A percentile compares a stretch with the other conserved stretches of the same genome.
These are phyloP conservation scores for Dorcus parallelipipedus DNA, from an alignment of 2,888 invertebrate genomes.

Conservation along the genomic window DNA sequence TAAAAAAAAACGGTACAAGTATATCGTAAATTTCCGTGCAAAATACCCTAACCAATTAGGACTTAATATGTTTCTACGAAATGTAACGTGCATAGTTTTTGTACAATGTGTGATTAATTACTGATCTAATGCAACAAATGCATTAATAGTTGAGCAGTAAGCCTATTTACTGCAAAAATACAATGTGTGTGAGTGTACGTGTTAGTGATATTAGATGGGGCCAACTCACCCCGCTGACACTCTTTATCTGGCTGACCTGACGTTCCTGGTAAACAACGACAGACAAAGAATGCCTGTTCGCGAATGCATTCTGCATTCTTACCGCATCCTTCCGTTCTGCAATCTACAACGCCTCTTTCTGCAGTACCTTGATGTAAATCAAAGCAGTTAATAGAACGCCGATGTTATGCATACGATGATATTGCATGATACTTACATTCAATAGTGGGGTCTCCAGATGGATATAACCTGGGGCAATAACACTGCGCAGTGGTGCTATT, in stretches of 20 bases:
- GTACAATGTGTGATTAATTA: constrained; percentile 35
- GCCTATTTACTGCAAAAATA: constrained; percentile 30
- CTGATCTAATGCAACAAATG: constrained; percentile 33
- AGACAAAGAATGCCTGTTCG: constrained; percentile 79
- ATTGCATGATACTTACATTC: constrained; percentile 67
- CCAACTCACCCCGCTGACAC: constrained; percentile 62
- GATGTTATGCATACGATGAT: background rate
- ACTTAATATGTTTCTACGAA: constrained; percentile 15
- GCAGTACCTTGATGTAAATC: constrained; percentile 48
- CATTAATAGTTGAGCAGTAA: constrained; percentile 34
- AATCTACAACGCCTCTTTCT: constrained; percentile 60
- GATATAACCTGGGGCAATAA: constrained; percentile 78
- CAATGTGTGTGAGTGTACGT: constrained; percentile 26
- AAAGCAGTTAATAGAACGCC: background rate
- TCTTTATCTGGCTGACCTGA: constrained; percentile 70
- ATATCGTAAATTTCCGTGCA: constrained; percentile 17
- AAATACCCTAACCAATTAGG: constrained; percentile 12
- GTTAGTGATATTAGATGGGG: constrained; percentile 22
- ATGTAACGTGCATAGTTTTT: constrained; percentile 43
- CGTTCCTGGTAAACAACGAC: constrained; percentile 73
- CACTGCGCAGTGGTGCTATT: constrained; percentile 70
- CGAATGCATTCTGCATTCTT: constrained; percentile 83
- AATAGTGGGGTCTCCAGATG: constrained; percentile 79
- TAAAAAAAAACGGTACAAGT: constrained; percentile 21
- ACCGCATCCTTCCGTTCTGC: constrained; percentile 80